These are phyloP conservation scores for Ciconia maguari DNA, from an alignment of 2,113 vertebrate species.

Conservation along the genomic window DNA sequence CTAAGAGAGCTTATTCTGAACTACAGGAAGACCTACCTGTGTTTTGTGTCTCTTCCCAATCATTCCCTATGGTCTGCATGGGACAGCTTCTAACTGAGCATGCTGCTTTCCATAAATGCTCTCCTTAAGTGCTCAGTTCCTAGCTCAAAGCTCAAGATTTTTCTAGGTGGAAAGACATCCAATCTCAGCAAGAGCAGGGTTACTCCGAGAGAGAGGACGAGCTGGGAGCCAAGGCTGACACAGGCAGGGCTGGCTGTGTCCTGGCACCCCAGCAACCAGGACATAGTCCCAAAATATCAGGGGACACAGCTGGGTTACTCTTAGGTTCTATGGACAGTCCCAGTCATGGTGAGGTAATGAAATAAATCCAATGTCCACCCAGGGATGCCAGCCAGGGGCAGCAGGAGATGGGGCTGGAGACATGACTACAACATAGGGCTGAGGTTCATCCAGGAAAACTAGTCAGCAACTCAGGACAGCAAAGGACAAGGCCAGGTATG, in stretches of 20 bases:
- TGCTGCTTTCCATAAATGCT: not conserved
- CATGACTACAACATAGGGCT: rapidly evolving
- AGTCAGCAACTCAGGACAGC: not conserved
- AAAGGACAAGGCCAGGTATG: not conserved
- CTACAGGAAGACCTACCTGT: not conserved
- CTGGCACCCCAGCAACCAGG: not conserved
- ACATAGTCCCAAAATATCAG: not conserved
- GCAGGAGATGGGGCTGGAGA: not conserved
- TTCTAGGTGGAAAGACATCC: not conserved
- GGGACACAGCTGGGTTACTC: not conserved
- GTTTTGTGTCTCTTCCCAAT: not conserved
- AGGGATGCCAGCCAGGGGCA: not conserved
- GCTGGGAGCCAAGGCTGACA: not conserved
- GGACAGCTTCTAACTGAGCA: not conserved
- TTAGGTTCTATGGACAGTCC: not conserved
- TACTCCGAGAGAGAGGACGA: not conserved
- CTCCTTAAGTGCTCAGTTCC: not conserved
- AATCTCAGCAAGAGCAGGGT: not conserved
- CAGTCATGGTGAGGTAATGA: not conserved
- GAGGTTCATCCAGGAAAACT: not conserved
- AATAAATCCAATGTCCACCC: not conserved
- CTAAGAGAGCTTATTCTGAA: not conserved
- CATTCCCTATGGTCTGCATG: not conserved
- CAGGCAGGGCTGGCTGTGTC: not conserved
- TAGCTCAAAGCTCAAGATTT: not conserved